Evolutionary conservation across 2,888 invertebrate species (phyloP), one percentile per base, ranked within the genome.

Genomic region (Anthophora plumipes): DNA sequence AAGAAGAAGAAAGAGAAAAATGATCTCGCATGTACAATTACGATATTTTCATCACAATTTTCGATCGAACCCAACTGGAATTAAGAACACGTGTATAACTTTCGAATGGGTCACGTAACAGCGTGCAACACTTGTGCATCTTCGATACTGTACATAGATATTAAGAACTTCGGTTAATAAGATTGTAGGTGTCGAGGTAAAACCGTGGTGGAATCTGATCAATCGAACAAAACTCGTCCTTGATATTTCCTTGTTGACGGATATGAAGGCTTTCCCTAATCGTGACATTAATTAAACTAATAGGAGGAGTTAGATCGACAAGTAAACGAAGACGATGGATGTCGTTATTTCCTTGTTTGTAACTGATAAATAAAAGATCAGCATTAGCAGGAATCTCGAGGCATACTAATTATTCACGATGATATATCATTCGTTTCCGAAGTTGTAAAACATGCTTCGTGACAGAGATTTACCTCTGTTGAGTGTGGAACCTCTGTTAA

Each of bases 331-430:
- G 14, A 48, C 1, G 46, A 14, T 17, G 14, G 17, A 48, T 48
- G 1, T 14, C 14, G 9, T 1, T 0, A 17, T 17, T 48, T 48
- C 46, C 57, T 57, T 17, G 37, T 68, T 12, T 22, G 39, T 41
- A 50, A 67, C 54, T 67, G 61, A 77, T 71, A 71, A 80, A 77
- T 78, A 67, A 72, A 80, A 79, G 67, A 73, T 78, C 20, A 68
- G 55, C 54, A 63, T 48, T 54, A 43, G 54, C 25, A 31, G 7
- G 60, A 61, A 52, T 63, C 71, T 63, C 17, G 41, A 46, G 48
- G 50, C 55, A 63, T 59, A 22, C 66, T 74, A 74, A 67, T 52
- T 41, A n/a, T 22, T 39, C 11, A n/a, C 12, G 25, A 43, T 12
- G 4, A 57, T 77, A 67, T 48, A 60, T 77, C 67, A 76, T 78